Evolutionary conservation across 2,888 invertebrate species (phyloP), one percentile per base, ranked within the genome.

Genomic region (Strigamia crassipes): DNA sequence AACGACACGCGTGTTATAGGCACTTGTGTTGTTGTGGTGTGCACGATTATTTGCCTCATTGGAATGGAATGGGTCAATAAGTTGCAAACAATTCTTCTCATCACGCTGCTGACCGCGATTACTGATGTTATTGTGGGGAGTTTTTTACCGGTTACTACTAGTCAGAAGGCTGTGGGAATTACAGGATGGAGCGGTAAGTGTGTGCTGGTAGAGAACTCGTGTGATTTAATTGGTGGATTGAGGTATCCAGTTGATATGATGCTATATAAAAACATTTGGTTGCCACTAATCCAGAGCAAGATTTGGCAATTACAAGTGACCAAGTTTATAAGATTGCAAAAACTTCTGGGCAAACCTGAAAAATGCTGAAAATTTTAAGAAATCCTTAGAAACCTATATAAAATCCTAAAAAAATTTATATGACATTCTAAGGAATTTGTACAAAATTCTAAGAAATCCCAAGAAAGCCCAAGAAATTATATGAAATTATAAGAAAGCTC

Each of bases 21-120:
- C 9, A 92, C 93, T 83, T 90, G 95, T 82, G 96, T 96, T 0
- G 92, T 96, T 85, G 90, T 94, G 0, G 86, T 95, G 0, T 90
- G 99, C 0, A 92, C 96, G 1, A 91, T 93, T 3, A 94, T 99
- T 84, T 96, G 96, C 81, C 93, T 97, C 82, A 93, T 98, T 83
- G 98, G 98, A 66, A 94, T 98, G 93, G 96, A 96, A 87, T 99
- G 97, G 96, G 99, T 98, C 89, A 94, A 96, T 0, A 97, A 97
- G 89, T 94, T 91, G 87, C 90, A 91, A 86, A 84, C 90, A 8
- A 87, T 88, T 2, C 85, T 90, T 34, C 85, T 90, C 79, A 86
- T 86, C 10, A 87, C 90, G 56, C 85, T 91, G 38, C 82, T 89
- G 1, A 85, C 88, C 1, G 90, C 91, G 0, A 89, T 91, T 83